Evolutionary conservation across 92 coral and sea anemone genomes (phyloP).

Genomic region (Desmophyllum pertusum): DNA sequence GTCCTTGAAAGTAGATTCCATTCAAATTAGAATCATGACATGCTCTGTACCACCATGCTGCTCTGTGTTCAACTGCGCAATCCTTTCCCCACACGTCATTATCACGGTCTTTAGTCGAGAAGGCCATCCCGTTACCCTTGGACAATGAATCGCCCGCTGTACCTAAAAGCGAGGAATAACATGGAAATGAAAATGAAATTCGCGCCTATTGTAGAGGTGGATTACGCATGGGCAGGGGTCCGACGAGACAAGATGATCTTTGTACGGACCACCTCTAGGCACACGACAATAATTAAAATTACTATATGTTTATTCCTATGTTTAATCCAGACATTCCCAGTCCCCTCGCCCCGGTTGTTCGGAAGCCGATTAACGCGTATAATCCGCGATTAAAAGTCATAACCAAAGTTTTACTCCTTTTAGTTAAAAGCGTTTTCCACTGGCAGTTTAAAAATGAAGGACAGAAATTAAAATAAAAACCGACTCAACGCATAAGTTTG

Average conservation of each 20-base stretch:
- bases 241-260: no score
- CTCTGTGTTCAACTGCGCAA: background rate
- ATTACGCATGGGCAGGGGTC: no score
- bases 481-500: no score
- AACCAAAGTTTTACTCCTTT: background rate
- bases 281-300: no score
- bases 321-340: no score
- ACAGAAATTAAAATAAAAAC: background rate
- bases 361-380: background rate
- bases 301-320: no score
- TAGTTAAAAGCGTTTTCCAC: background rate
- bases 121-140: constrained; percentile 2
- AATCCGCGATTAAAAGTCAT: background rate
- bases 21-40: constrained; percentile 1
- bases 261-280: no score
- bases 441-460: background rate
- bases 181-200: no score
- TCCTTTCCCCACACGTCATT: background rate
- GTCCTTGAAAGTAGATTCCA: background rate
- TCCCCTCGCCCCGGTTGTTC: background rate
- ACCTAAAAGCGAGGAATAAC: no score
- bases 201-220: no score
- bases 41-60: constrained; percentile 1
- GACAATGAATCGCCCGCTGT: constrained; percentile 1
- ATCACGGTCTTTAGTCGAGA: constrained; percentile 4